Conservation (phyloP, 2,888 invertebrate genomes). For the Tetropium fuscum region DNA sequence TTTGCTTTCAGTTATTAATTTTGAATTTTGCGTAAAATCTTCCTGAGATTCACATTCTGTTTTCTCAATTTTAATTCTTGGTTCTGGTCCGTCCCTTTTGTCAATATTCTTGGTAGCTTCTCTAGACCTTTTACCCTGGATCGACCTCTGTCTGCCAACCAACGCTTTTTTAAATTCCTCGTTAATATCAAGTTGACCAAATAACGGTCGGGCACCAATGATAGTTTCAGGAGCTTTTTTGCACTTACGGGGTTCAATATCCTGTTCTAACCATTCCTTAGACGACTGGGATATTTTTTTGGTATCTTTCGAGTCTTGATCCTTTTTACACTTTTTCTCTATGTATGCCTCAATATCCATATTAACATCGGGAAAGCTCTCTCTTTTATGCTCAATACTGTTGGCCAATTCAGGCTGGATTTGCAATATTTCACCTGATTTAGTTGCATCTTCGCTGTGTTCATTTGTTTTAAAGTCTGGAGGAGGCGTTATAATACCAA, state of each 20-base stretch:
- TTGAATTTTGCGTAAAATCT: slow-evolving; percentile 43
- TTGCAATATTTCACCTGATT: background rate
- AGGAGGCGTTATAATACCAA: background rate
- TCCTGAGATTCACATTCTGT: slow-evolving; percentile 44
- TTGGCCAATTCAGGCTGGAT: background rate
- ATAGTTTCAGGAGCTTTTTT: slow-evolving; percentile 63
- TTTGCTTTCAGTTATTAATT: slow-evolving; percentile 49
- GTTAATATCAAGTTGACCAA: slow-evolving; percentile 63
- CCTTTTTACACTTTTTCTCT: slow-evolving; percentile 26
- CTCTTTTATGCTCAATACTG: background rate
- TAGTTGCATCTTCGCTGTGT: background rate
- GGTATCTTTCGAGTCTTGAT: background rate
- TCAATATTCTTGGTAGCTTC: slow-evolving; percentile 43
- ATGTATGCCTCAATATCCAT: slow-evolving; percentile 21
- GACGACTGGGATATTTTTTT: slow-evolving; percentile 14
- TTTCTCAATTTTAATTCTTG: slow-evolving; percentile 51
- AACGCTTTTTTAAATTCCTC: slow-evolving; percentile 63
- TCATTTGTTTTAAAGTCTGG: background rate
- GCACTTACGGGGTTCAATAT: slow-evolving; percentile 51
- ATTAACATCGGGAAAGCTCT: slow-evolving; percentile 7
- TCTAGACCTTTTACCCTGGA: slow-evolving; percentile 51
- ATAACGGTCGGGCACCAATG: slow-evolving; percentile 63
- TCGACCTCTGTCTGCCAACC: slow-evolving; percentile 56
- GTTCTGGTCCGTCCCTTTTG: slow-evolving; percentile 42
- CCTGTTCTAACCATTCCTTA: slow-evolving; percentile 41